Evolutionary conservation across 2,113 vertebrate species (phyloP), one percentile per base, ranked within the genome.

Genomic region (Megaleporinus macrocephalus): DNA sequence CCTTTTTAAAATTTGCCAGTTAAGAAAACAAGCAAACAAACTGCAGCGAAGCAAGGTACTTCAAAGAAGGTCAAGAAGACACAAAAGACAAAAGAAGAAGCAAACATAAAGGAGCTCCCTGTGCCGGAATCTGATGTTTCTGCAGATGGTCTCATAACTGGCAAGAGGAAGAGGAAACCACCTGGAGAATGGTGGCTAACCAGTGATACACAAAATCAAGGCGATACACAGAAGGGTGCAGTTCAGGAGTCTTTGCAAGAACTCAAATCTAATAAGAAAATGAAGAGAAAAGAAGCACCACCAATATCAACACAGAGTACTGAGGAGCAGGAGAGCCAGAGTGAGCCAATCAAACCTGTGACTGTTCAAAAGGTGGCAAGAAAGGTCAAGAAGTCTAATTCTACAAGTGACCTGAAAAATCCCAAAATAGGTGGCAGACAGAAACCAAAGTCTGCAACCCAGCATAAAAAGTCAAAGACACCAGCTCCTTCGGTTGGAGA

Each of bases 141-240:
- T n/a, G 76, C 77, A 36, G 87, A 86, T 10, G 1, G 4, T 66
- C 57, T 14, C 24, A 10, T 59, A 55, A 3, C 18, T 2, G 27
- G 41, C 16, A 95, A 84, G 59, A 89, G 92, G 66, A 91, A 61
- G 36, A 91, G 87, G 41, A 90, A 70, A 20, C 76, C 15, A 12
- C 57, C 86, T 10, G 89, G 91, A 7, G 41, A 84, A 27, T 92
- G 93, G 92, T 92, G 93, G 92, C 7, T 91, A 27, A n/a, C 26
- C 11, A 2, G 6, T 26, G 24, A 61, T 2, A 26, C 0, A 26
- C 13, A 41, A 13, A n/a, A 80, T 59, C 73, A 78, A 47, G 12
- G 22, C 47, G 77, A 5, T n/a, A 26, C 55, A n/a, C 85, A 51
- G 5, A 24, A 26, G 0, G 22, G 51, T 15, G 24, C 15, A 0